Evolutionary conservation across 2,888 invertebrate species (phyloP), one percentile per base, ranked within the genome.

Genomic region (Leptopilina syphax): DNA sequence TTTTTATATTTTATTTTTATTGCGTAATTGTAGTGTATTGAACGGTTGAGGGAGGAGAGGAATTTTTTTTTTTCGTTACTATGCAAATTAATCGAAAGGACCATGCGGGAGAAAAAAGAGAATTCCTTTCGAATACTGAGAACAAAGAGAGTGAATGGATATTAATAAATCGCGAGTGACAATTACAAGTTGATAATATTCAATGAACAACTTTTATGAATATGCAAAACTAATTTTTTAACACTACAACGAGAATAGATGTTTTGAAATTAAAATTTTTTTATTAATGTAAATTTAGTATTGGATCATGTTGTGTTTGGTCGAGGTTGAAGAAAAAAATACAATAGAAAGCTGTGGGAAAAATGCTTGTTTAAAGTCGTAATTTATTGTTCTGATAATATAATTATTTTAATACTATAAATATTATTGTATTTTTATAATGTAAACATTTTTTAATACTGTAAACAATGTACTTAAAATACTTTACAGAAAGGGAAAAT

Each of bases 131-230:
- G 34, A 54, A 27, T 73, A 54, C n/a, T 54, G 27, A 54, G 57
- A 73, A 73, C 70, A 73, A 73, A 73, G 70, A 54, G 54, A 54
- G 70, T 73, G 70, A 57, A 73, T 73, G 34, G 57, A 54, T 70
- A 54, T 13, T 34, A 57, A 73, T 73, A 73, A 73, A 73, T 73
- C 50, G 70, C 6, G 27, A 54, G 70, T 73, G 70, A 73, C 54
- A 57, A 73, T 54, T 73, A 57, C 54, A 27, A 34, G 27, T 50
- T 70, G 68, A 50, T 68, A 68, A 70, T 70, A 70, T 47, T 68
- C 68, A 68, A 12, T 47, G 68, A 70, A 24, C 50, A 70, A 50
- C 50, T 47, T 24, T 70, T 70, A 70, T 70, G 50, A 54, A 70
- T 70, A 70, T 70, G 68, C 50, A 70, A 70, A 70, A 27, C 54